Evolutionary conservation across 2,113 vertebrate species (phyloP).

Genomic region (Propithecus coquereli): DNA sequence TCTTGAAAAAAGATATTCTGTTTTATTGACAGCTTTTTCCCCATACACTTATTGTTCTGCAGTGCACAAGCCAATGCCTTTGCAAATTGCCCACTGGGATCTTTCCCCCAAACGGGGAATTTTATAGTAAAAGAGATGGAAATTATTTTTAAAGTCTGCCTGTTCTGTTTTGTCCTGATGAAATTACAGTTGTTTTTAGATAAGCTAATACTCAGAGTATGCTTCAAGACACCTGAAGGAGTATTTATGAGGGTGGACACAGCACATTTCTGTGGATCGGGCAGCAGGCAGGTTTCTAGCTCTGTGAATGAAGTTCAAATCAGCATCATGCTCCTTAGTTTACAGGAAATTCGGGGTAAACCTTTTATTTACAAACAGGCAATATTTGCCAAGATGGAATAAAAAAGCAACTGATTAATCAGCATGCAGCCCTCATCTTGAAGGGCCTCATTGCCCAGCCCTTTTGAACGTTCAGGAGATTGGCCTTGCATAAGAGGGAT

Average conservation of each 20-base stretch:
- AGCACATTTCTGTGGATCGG: conserved; percentile 53
- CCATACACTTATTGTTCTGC: neutral
- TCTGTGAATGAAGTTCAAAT: conserved; percentile 74
- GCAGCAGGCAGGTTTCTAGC: conserved; percentile 72
- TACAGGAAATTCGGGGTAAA: conserved; percentile 80
- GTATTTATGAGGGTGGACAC: conserved; percentile 47
- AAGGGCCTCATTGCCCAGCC: conserved; percentile 68
- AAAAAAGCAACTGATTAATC: conserved; percentile 82
- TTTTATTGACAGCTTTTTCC: neutral
- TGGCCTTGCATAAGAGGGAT: conserved; percentile 75
- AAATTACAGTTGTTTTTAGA: conserved; percentile 58
- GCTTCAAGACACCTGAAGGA: conserved; percentile 67
- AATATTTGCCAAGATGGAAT: conserved; percentile 77
- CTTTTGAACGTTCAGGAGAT: conserved; percentile 77
- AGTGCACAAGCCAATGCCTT: conserved; percentile 29
- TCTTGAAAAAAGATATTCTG: conserved; percentile 33
- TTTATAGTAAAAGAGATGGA: neutral
- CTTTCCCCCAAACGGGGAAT: conserved; percentile 26
- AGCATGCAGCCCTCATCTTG: conserved; percentile 81
- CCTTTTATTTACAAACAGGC: conserved; percentile 82
- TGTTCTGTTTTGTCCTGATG: conserved; percentile 62
- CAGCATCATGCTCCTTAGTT: conserved; percentile 74
- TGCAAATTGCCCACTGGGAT: conserved; percentile 30
- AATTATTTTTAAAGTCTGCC: neutral
- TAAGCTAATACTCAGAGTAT: conserved; percentile 48